Evolutionary conservation across 64 coral and sea anemone species (phyloP).

Genomic region (Pocillopora verrucosa): DNA sequence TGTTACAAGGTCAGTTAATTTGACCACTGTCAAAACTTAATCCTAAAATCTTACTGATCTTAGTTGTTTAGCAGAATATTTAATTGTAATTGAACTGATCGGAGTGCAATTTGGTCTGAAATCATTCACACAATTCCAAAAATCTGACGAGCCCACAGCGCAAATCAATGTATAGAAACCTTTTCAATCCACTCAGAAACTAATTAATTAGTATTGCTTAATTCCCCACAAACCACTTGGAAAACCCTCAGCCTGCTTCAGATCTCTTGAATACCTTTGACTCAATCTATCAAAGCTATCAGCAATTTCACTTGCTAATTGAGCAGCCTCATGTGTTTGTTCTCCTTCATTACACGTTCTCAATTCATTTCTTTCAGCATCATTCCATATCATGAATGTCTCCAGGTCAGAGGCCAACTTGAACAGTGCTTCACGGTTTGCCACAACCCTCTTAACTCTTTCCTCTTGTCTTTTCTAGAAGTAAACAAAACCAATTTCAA

Average conservation of each 20-base stretch:
- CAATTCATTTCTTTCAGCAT: constrained; percentile 2
- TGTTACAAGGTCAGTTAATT: background rate
- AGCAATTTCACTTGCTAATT: constrained; percentile 91
- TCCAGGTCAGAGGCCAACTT: constrained; percentile 72
- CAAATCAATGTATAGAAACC: too few relatives aligned
- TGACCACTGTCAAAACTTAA: constrained; percentile 14
- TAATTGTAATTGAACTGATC: too few relatives aligned
- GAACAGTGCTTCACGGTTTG: constrained; percentile 77
- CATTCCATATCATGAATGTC: constrained; percentile 63
- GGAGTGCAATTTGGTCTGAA: too few relatives aligned
- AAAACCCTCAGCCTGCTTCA: constrained; percentile 84
- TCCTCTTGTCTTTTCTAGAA: constrained; percentile 64
- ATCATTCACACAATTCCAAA: too few relatives aligned
- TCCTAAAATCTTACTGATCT: constrained; percentile 20
- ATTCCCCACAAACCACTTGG: constrained; percentile 7
- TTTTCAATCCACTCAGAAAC: background rate
- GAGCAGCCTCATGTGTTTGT: constrained; percentile 51
- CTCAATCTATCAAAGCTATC: constrained; percentile 86
- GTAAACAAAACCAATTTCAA: background rate
- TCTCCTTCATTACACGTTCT: background rate
- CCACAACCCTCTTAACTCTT: constrained; percentile 52
- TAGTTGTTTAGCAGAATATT: background rate
- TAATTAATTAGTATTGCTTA: background rate
- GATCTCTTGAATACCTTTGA: constrained; percentile 67
- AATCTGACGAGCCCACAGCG: too few relatives aligned